These are phyloP conservation scores for Cephus pulcher DNA, from an alignment of 2,888 invertebrate genomes.

Conservation along the genomic window DNA sequence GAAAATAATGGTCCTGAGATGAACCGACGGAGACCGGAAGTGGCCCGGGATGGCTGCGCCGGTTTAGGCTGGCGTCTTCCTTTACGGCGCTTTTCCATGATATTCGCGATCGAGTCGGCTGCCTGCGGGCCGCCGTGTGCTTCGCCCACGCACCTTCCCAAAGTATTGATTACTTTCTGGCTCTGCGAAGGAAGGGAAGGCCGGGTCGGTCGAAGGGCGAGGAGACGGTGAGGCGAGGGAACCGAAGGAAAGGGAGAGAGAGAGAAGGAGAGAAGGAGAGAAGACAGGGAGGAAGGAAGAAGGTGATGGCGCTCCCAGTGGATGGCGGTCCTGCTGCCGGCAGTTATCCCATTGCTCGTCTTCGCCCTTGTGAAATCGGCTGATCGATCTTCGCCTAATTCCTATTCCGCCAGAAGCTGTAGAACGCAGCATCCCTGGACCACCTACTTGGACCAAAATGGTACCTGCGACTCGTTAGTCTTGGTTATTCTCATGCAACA, in stretches of 20 bases:
- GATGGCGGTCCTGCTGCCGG: constrained; percentile 16
- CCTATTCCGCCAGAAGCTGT: background rate
- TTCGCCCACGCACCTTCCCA: constrained; percentile 56
- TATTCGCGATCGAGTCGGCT: constrained; percentile 9
- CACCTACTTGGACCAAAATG: background rate
- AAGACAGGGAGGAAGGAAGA: constrained; percentile 27
- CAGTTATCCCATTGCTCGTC: background rate
- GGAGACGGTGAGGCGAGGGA: constrained; percentile 24
- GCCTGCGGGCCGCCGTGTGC: constrained; percentile 12
- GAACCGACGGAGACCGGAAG: background rate
- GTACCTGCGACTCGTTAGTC: background rate
- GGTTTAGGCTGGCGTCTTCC: background rate
- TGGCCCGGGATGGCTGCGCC: background rate
- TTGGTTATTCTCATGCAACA: background rate
- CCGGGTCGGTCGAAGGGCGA: constrained; percentile 14
- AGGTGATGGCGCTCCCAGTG: background rate
- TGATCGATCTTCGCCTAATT: background rate
- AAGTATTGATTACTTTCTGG: constrained; percentile 63
- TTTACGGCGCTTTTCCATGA: background rate
- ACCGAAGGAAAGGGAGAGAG: constrained; percentile 28
- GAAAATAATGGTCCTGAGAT: too few species aligned
- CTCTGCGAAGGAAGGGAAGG: constrained; percentile 27
- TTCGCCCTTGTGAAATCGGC: background rate
- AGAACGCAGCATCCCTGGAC: background rate
- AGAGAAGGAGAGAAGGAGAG: constrained; percentile 16